A percentile compares a stretch with the other conserved stretches of the same genome.
phyloP scores from a whole-genome alignment of 1,140 invertebrate species.

The Drosophila pandora region DNA sequence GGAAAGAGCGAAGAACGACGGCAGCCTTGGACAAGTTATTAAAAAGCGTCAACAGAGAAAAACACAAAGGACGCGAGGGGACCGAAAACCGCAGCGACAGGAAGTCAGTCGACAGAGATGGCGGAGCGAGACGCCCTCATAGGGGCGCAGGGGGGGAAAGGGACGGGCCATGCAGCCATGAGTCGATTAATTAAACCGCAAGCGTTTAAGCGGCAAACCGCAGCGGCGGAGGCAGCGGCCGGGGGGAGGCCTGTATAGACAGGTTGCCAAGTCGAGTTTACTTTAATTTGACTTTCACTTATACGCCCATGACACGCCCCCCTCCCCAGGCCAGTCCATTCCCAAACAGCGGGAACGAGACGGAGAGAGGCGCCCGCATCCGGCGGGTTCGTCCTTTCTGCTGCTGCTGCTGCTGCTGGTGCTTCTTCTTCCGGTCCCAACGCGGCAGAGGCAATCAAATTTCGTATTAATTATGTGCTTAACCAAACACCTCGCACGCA shows the following conservation, averaged over 20 bases:
- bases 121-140: not conserved
- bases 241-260: constrained; percentile 5
- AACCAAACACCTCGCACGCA: constrained; percentile 71
- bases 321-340: not conserved
- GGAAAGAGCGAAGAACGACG: not conserved
- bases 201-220: constrained; percentile 75
- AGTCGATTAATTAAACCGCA: constrained; percentile 80
- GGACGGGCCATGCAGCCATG: constrained; percentile 34
- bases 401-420: constrained; percentile 13
- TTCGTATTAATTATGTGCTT: constrained; percentile 81
- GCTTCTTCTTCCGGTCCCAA: constrained; percentile 56
- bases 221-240: constrained; percentile 15
- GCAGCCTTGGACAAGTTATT: constrained; percentile 54
- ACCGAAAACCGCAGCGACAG: constrained; percentile 27
- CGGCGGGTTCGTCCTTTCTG: constrained; percentile 9
- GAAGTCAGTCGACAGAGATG: constrained; percentile 31
- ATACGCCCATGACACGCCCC: not conserved
- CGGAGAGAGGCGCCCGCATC: constrained; percentile 28
- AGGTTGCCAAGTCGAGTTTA: constrained; percentile 59
- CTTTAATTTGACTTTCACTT: constrained; percentile 75
- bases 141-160: not conserved
- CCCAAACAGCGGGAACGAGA: not conserved
- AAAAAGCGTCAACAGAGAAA: constrained; percentile 48
- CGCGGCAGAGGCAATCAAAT: constrained; percentile 78
- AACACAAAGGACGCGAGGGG: constrained; percentile 7